Evolutionary conservation across 2,888 invertebrate species (phyloP).

Genomic region (Rhamnusium bicolor): DNA sequence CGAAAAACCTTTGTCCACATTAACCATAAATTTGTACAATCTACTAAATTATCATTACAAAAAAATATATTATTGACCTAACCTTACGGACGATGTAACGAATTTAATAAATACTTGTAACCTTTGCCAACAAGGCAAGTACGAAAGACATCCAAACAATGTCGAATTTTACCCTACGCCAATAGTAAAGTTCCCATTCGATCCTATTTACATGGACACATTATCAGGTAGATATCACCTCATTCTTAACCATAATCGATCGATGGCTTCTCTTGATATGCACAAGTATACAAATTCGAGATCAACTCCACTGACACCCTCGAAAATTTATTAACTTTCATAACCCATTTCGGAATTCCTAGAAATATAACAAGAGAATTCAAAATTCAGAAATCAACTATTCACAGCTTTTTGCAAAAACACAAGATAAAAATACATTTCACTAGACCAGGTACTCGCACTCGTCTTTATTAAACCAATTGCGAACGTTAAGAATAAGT

Average conservation of each 20-base stretch:
- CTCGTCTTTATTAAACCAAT: constrained; percentile 29
- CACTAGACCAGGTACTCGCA: constrained; percentile 38
- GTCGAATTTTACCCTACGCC: constrained; percentile 4
- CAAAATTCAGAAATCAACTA: constrained; percentile 38
- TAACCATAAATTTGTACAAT: neutral
- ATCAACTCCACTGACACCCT: neutral
- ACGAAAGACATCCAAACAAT: constrained; percentile 23
- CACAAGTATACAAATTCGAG: neutral
- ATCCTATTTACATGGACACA: constrained; percentile 19
- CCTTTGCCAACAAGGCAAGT: constrained; percentile 25
- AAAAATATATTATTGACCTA: neutral
- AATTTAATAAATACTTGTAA: constrained; percentile 17
- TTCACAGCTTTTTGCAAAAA: constrained; percentile 39
- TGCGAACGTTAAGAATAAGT: constrained; percentile 14
- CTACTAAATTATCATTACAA: neutral
- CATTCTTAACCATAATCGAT: constrained; percentile 32
- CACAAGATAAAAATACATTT: constrained; percentile 40
- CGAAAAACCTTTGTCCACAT: neutral
- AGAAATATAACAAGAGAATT: constrained; percentile 25
- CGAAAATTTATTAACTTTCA: constrained; percentile 17
- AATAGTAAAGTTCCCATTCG: constrained; percentile 12
- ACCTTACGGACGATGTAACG: neutral
- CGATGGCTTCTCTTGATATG: constrained; percentile 18
- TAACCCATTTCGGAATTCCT: constrained; percentile 24
- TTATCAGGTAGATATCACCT: neutral